Conservation (phyloP, 2,888 invertebrate genomes). For the Drosophila conformis region DNA sequence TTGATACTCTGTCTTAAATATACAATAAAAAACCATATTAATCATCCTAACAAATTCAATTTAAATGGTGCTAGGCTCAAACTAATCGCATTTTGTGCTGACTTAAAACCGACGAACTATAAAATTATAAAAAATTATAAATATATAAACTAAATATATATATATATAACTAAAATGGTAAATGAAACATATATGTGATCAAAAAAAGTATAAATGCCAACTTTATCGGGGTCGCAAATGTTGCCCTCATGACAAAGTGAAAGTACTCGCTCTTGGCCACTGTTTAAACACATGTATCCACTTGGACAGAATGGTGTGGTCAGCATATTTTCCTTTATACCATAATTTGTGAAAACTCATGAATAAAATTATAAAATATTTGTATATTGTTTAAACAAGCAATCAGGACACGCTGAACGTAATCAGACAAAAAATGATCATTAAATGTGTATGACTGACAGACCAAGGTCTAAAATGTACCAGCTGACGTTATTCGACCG, state of each 20-base stretch:
- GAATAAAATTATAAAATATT: conserved; percentile 53
- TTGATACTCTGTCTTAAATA: conserved; percentile 11
- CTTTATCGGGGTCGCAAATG: not conserved
- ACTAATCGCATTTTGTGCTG: not conserved
- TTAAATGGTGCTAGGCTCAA: not conserved
- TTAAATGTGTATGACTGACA: conserved; percentile 30
- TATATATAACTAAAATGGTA: not conserved
- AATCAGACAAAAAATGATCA: conserved; percentile 43
- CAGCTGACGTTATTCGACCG: conserved; percentile 33
- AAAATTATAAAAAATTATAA: not conserved
- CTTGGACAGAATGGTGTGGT: conserved; percentile 35
- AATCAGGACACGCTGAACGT: conserved; percentile 26
- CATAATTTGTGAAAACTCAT: conserved; percentile 50
- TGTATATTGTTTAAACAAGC: conserved; percentile 14
- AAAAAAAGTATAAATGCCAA: not conserved
- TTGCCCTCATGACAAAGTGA: too few relatives aligned
- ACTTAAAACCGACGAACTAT: not conserved
- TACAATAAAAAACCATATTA: too few relatives aligned
- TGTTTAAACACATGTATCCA: conserved; percentile 13
- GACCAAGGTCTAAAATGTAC: conserved; percentile 19
- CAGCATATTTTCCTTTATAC: conserved; percentile 25
- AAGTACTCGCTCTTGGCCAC: not conserved
- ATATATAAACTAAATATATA: too few relatives aligned
- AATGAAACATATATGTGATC: not conserved
- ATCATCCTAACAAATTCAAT: not conserved